Base-by-base conservation (phyloP, 2,888 invertebrate species). In the Synanthedon vespiformis region DNA sequence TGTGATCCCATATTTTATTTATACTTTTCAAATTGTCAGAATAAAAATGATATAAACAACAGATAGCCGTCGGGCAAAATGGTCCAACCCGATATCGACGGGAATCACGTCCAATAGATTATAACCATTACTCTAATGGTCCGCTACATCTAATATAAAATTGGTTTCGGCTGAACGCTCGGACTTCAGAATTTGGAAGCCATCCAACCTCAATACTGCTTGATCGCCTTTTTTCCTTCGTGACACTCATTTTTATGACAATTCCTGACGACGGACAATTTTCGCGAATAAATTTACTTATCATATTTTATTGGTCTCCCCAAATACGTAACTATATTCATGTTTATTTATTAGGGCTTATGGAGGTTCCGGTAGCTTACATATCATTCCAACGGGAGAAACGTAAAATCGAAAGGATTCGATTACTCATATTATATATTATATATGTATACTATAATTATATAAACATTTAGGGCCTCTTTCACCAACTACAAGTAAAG, bases 311-410 rank as follows among this genome's bases (percentile, higher is more conserved):
- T 74, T 62, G 71, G 61, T 54, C 47, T 55, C 53, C 58, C 55
- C 54, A 52, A 59, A 59, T 58, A 56, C 57, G 57, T 50, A 41
- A 40, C 52, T 58, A 57, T 67, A 53, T 54, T 70, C 74, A 77
- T 79, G 75, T 79, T 71, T 79, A 79, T 79, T 77, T 79, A 79
- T 76, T 67, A 73, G 70, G 73, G 76, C 69, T 64, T 61, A 64
- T 63, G 40, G 18, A 40, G 51, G 54, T 50, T 54, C 54, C 51
- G 55, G 52, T 22, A 41, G 40, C 44, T 52, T 48, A 48, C 50
- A 55, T 55, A 34, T 34, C 34, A 34, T 34, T 10, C 34, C 34
- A 34, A 2, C 34, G 2, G 34, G 34, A 34, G 10, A 8, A 10
- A 34, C 34, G 34, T 34, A 34, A 34, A 34, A 34, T 6, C 34